A percentile compares a stretch with the other conserved stretches of the same genome.
Conservation (phyloP, 2,113 vertebrate species). For the Chloebia gouldiae region DNA sequence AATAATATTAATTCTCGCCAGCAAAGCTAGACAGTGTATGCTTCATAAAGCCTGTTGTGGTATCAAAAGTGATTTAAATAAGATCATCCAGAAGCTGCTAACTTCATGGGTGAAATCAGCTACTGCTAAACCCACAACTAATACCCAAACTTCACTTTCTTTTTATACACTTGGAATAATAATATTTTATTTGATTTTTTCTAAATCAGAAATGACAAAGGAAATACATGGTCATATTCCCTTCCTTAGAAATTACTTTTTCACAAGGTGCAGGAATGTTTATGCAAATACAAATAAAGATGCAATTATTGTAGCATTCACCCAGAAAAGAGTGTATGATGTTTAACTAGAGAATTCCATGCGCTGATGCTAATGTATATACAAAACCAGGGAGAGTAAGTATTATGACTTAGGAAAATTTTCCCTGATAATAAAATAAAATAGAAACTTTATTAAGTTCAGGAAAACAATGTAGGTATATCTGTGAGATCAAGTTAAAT, state of each 20-base stretch:
- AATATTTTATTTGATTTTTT: background rate
- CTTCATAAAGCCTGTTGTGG: background rate
- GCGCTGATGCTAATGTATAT: background rate
- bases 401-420: background rate
- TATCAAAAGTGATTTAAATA: constrained; percentile 34
- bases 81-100: background rate
- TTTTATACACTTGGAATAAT: background rate
- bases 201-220: background rate
- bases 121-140: constrained; percentile 13
- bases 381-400: background rate
- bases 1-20: constrained; percentile 3
- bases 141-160: constrained; percentile 13
- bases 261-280: background rate
- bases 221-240: background rate
- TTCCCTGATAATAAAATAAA: background rate
- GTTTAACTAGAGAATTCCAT: background rate
- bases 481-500: background rate
- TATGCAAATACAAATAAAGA: constrained; percentile 2
- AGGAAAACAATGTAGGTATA: background rate
- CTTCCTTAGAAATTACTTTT: background rate
- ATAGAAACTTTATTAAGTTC: background rate
- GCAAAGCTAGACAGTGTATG: background rate
- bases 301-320: background rate
- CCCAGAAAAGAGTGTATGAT: background rate
- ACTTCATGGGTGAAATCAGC: constrained; percentile 8